Conservation (phyloP, 2,113 vertebrate species). For the Lamprologus ornatipinnis region DNA sequence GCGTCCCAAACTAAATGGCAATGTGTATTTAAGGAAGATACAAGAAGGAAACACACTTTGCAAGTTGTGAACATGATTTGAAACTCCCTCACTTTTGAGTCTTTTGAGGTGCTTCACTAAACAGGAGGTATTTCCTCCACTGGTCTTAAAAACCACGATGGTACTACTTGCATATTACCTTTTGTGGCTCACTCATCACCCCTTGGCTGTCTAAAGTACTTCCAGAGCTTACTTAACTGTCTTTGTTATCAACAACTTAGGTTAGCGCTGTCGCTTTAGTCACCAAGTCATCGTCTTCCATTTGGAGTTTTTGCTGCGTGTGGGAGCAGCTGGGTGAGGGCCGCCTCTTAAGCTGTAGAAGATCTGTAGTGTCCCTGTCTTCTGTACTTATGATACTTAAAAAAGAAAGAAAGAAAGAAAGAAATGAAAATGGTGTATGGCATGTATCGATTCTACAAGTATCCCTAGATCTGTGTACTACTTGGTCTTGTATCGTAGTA, state of each 20-base stretch:
- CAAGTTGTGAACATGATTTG: background rate
- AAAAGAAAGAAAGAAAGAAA: accelerated
- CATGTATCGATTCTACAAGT: background rate
- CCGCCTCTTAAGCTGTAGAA: background rate
- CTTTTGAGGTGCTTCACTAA: background rate
- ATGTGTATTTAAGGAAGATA: background rate
- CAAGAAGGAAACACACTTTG: background rate
- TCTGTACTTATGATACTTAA: background rate
- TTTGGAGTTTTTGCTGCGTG: background rate
- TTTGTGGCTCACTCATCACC: background rate
- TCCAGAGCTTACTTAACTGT: background rate
- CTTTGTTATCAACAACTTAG: background rate
- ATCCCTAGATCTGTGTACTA: background rate
- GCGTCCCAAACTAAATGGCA: background rate
- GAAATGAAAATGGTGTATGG: background rate
- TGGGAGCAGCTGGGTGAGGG: background rate
- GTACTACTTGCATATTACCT: background rate
- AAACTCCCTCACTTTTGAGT: background rate
- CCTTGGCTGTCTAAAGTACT: background rate
- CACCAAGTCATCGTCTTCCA: background rate
- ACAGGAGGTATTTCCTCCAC: background rate
- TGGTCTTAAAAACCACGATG: background rate
- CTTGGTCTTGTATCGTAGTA: background rate
- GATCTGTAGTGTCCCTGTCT: background rate
- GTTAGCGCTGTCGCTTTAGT: background rate